These are phyloP conservation scores for Alviniconcha marisindica DNA, from an alignment of 1,140 invertebrate species.

Conservation along the genomic window DNA sequence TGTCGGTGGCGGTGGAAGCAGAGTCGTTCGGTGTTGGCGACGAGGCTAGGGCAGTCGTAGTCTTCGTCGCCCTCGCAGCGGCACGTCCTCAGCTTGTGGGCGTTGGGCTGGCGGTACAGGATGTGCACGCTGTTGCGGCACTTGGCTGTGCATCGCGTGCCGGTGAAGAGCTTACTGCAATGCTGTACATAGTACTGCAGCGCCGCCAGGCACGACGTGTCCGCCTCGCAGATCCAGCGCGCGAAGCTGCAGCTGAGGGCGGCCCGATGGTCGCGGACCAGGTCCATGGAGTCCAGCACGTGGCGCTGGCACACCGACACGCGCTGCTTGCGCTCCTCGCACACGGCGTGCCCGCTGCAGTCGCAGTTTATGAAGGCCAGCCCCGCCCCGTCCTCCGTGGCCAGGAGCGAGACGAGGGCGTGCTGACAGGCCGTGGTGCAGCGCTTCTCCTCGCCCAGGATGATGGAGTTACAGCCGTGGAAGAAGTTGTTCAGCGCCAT, in stretches of 20 bases:
- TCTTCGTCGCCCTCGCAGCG: slow-evolving; percentile 64
- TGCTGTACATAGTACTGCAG: slow-evolving; percentile 61
- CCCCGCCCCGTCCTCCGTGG: slow-evolving; percentile 60
- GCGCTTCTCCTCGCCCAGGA: slow-evolving; percentile 39
- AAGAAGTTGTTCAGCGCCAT: slow-evolving; percentile 65
- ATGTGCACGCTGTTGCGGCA: slow-evolving; percentile 70
- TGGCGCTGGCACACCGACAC: slow-evolving; percentile 60
- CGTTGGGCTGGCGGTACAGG: slow-evolving; percentile 64
- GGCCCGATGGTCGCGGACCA: slow-evolving; percentile 46
- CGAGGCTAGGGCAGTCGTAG: slow-evolving; percentile 62
- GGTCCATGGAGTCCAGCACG: slow-evolving; percentile 55
- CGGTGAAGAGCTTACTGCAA: slow-evolving; percentile 56
- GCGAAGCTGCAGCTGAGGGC: slow-evolving; percentile 65
- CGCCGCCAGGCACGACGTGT: slow-evolving; percentile 67
- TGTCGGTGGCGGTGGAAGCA: slow-evolving; percentile 50
- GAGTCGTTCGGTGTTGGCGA: slow-evolving; percentile 57
- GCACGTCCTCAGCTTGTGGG: slow-evolving; percentile 65
- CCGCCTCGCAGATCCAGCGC: slow-evolving; percentile 66
- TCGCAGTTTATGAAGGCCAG: slow-evolving; percentile 68
- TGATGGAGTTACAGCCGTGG: slow-evolving; percentile 49
- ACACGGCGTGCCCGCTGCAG: slow-evolving; percentile 57
- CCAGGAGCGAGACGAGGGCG: slow-evolving; percentile 64
- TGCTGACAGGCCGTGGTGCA: slow-evolving; percentile 63
- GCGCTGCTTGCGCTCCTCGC: slow-evolving; percentile 53
- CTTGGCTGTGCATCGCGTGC: slow-evolving; percentile 53